Evolutionary conservation across 2,113 vertebrate species (phyloP).

Genomic region (Anthoscopus minutus): DNA sequence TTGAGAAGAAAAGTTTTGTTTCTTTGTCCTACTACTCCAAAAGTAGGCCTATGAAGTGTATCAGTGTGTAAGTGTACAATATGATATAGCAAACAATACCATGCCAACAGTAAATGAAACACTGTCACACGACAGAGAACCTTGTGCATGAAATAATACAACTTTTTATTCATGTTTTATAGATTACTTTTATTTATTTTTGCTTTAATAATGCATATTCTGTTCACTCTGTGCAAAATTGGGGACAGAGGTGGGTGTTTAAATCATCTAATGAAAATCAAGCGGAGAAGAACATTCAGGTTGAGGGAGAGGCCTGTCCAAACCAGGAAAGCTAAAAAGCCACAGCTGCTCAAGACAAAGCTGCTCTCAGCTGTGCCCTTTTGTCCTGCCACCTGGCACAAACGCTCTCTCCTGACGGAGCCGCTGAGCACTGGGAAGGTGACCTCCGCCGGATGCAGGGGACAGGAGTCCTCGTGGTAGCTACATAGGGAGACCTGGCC

Average conservation of each 20-base stretch:
- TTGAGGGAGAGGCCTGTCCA: constrained; percentile 56
- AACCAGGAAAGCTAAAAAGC: constrained; percentile 66
- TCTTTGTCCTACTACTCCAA: neutral
- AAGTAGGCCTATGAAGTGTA: neutral
- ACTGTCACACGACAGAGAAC: constrained; percentile 24
- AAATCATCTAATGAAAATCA: constrained; percentile 71
- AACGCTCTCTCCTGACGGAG: constrained; percentile 7
- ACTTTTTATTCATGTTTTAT: constrained; percentile 67
- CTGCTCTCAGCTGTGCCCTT: constrained; percentile 40
- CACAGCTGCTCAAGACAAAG: constrained; percentile 62
- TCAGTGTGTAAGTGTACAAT: constrained; percentile 29
- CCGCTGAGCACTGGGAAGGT: constrained; percentile 50
- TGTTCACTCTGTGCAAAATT: constrained; percentile 75
- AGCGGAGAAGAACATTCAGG: constrained; percentile 73
- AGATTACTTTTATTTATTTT: constrained; percentile 79
- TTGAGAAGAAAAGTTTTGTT: neutral
- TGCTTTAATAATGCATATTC: constrained; percentile 78
- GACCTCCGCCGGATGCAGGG: constrained; percentile 44
- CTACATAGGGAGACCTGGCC: constrained; percentile 65
- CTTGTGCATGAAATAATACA: constrained; percentile 74
- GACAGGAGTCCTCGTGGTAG: constrained; percentile 52
- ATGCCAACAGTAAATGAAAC: constrained; percentile 55
- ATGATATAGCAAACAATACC: constrained; percentile 32
- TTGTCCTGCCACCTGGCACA: constrained; percentile 20
- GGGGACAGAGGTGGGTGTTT: constrained; percentile 68